Percentiles rank a stretch among this genome's conserved stretches.
phyloP scores from a whole-genome alignment of 1,140 invertebrate species.

The Caenorhabditis latens region DNA sequence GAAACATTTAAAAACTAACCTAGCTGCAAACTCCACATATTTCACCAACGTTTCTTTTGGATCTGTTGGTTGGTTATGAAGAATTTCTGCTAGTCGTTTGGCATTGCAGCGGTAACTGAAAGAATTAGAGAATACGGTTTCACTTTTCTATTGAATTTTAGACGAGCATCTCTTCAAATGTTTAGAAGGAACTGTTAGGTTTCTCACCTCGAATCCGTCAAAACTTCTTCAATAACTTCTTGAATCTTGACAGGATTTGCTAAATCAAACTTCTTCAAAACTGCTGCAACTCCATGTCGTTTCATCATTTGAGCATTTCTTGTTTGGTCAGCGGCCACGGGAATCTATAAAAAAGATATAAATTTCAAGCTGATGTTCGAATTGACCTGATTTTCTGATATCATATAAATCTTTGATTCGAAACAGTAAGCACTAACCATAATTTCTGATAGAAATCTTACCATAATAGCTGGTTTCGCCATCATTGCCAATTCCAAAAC shows the following conservation, averaged over 20 bases:
- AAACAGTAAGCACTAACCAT: no score
- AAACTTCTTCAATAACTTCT: constrained; percentile 39
- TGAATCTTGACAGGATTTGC: constrained; percentile 4
- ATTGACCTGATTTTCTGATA: no score
- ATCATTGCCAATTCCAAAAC: constrained; percentile 67
- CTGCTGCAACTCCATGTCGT: constrained; percentile 60
- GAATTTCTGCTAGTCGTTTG: constrained; percentile 35
- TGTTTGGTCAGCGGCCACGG: constrained; percentile 69
- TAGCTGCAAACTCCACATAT: constrained; percentile 53
- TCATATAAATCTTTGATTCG: no score
- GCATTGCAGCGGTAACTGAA: constrained; percentile 51
- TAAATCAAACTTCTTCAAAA: constrained; percentile 61
- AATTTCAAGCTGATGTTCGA: no score
- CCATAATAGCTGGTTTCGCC: constrained; percentile 70
- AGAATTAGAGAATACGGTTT: not conserved
- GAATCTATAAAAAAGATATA: constrained; percentile 58
- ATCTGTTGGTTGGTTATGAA: constrained; percentile 14
- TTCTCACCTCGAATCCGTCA: constrained; percentile 51
- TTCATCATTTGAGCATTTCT: constrained; percentile 65
- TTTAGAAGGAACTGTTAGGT: not conserved
- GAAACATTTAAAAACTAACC: not conserved
- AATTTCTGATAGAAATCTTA: not conserved
- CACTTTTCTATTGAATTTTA: no score
- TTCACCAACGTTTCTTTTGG: constrained; percentile 5
- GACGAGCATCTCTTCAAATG: no score